A percentile compares a stretch with the other conserved stretches of the same genome.
phyloP scores from a whole-genome alignment of 2,797 vertebrate species.

The Sebastes matsubarae region DNA sequence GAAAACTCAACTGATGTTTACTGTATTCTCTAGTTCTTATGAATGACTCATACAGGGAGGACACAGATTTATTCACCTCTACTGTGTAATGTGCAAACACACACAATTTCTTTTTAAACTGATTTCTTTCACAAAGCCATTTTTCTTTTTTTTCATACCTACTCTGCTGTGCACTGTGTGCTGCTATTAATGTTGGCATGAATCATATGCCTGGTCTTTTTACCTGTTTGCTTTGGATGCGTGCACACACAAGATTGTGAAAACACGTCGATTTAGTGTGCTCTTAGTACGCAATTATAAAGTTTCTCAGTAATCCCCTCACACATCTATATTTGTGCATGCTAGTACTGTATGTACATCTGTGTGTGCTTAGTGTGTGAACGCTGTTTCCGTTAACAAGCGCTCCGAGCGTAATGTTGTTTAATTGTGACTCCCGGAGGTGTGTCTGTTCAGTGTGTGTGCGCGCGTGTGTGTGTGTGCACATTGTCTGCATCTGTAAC shows the following conservation, averaged over 20 bases:
- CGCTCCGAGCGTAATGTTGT: constrained; percentile 22
- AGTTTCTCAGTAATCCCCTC: constrained; percentile 24
- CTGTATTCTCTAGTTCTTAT: background rate
- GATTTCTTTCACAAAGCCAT: background rate
- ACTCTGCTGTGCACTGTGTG: background rate
- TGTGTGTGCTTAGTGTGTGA: constrained; percentile 17
- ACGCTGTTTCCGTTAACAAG: constrained; percentile 11
- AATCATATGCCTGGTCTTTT: constrained; percentile 24
- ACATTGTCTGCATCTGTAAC: constrained; percentile 4
- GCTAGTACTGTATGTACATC: constrained; percentile 17
- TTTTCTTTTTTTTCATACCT: background rate
- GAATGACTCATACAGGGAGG: background rate
- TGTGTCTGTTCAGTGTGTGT: constrained; percentile 14
- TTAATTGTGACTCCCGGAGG: constrained; percentile 20
- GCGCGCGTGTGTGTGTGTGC: background rate
- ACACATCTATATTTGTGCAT: constrained; percentile 36
- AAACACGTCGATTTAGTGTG: constrained; percentile 32
- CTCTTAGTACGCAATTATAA: constrained; percentile 19
- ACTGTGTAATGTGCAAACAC: background rate
- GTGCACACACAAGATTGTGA: constrained; percentile 39
- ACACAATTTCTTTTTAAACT: background rate
- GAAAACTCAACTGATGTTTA: background rate
- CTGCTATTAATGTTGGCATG: constrained; percentile 27
- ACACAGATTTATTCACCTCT: background rate
- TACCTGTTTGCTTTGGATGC: constrained; percentile 13